A percentile compares a stretch with the other conserved stretches of the same genome.
phyloP scores from a whole-genome alignment of 2,888 invertebrate genomes.

The Neuroscelio doddi region DNA sequence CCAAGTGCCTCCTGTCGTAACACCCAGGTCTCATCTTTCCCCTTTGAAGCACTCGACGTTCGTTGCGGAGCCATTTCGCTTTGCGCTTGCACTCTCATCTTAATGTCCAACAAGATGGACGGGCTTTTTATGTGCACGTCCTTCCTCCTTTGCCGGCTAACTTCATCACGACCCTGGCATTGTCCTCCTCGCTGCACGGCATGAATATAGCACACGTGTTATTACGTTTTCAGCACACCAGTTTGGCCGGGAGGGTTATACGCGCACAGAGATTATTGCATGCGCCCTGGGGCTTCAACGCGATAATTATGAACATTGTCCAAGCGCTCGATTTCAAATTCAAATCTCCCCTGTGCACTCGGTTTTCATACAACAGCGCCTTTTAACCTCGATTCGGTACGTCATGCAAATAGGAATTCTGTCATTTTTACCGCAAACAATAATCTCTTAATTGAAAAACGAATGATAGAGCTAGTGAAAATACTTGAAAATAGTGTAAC shows the following conservation, averaged over 20 bases:
- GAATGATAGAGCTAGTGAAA: conserved; percentile 4
- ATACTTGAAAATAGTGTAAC: no score
- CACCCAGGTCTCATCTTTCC: no score
- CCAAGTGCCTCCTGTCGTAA: no score
- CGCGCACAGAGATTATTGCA: conserved; percentile 43
- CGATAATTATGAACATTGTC: conserved; percentile 49
- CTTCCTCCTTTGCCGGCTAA: no score
- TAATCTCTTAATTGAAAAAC: conserved; percentile 17
- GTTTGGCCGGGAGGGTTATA: conserved; percentile 19
- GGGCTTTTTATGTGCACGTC: no score
- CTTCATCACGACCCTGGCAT: not conserved
- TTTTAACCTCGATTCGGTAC: conserved; percentile 16
- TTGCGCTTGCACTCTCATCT: no score
- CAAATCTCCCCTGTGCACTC: conserved; percentile 32
- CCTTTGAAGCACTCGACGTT: no score
- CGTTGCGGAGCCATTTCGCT: no score
- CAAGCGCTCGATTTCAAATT: conserved; percentile 43
- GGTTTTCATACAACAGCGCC: conserved; percentile 30
- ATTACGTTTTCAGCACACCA: conserved; percentile 34
- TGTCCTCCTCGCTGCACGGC: not conserved
- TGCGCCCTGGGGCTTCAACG: conserved; percentile 42
- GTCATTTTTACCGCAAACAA: conserved; percentile 26
- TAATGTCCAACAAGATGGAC: no score
- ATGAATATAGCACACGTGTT: conserved; percentile 4
- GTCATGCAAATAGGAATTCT: conserved; percentile 18